Evolutionary conservation across 2,113 vertebrate genomes (phyloP), one percentile per base, ranked within the genome.

Genomic region (Macaca nemestrina): DNA sequence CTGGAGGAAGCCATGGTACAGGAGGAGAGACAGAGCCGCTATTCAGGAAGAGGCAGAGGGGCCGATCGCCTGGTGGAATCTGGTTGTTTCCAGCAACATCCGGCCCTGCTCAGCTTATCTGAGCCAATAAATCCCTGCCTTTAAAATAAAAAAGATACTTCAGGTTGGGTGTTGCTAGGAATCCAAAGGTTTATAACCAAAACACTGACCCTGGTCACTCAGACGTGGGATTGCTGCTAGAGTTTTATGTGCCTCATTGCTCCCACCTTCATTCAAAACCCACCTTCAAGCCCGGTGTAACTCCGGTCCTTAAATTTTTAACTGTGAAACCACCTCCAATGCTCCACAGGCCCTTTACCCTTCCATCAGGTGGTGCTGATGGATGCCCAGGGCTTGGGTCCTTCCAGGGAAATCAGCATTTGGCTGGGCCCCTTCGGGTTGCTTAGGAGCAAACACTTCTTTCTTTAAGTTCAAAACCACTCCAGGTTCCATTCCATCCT

Each of bases 61-160:
- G 16, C 14, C 0, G 0, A 22, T 25, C 13, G 5, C n/a, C 6
- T 0, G 0, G 25, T 11, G 3, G 8, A 20, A 38, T 9, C 40
- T 59, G 13, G 4, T 0, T 43, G 23, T 76, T 87, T 38, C 68
- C 23, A 61, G 40, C 25, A 50, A 27, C 32, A 8, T 80, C 40
- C 11, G 1, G 68, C 59, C 61, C 20, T 27, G 25, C 27, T 75
- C 76, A 40, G 88, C 45, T 52, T 38, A 35, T 52, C 81, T 48
- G 30, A 50, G 70, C 48, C 68, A 23, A 8, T n/a, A 50, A 30
- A 23, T 70, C 45, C 52, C 45, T 30, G 40, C 76, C 52, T 40
- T 70, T 70, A 8, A 40, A 6, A 68, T 35, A 6, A 61, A 79
- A 55, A 27, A 13, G 57, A 90, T 75, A 93, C 40, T 48, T 50